Evolutionary conservation across 2,888 invertebrate genomes (phyloP), one percentile per base, ranked within the genome.

Genomic region (Scaptomyza flava): DNA sequence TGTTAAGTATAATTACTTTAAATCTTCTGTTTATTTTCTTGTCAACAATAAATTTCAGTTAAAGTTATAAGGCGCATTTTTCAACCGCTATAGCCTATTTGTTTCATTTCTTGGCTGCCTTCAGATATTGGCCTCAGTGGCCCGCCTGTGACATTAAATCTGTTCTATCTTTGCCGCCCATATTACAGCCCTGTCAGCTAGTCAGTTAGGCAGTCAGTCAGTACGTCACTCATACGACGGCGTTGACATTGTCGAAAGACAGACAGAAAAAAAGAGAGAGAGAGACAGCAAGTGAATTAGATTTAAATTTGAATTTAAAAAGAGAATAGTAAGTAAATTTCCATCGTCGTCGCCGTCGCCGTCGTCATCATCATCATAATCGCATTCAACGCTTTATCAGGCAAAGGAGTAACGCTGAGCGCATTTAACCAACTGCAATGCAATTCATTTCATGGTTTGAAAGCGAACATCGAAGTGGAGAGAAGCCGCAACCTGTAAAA

Each of bases 201-300:
- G 31, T 47, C 31, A 43, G 14, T 54, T 3, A 38, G 77, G 69
- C 72, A 85, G 60, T 76, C 77, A 85, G 62, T 72, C 72, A 64
- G 86, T 72, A 66, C 72, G 87, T 87, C 81, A 81, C 79, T 81
- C 81, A 81, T 57, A 53, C 43, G 62, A 57, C 38, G 64, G 47
- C 66, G 68, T 73, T 87, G 88, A 87, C 86, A 79, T 60, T 72
- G 81, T 76, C 72, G 80, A 76, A 72, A 81, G 87, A 70, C 57
- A 79, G 73, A 53, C 45, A 61, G 52, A 36, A 17, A 17, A 17
- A 17, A 1, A 17, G 1, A 36, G 34, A 36, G 2, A 36, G n/a
- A n/a, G 3, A 38, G 38, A 57, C 67, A 85, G 85, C 66, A 62
- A 43, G 65, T 77, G 88, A 87, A 82, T 85, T 73, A 80, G 83